phyloP scores from a whole-genome alignment of 2,113 vertebrate species.

The Copsychus sechellarum region DNA sequence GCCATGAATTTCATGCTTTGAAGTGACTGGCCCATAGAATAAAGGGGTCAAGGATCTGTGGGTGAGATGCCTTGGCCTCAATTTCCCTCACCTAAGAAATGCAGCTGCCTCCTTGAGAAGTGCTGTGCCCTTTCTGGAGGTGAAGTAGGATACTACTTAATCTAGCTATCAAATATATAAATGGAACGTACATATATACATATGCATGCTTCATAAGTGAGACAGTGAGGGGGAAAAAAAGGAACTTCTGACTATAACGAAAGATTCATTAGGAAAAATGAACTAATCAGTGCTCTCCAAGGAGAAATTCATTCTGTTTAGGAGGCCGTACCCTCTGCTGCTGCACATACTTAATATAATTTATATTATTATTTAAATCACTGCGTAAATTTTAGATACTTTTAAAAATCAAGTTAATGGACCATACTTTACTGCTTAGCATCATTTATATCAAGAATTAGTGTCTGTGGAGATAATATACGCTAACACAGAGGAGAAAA shows the following conservation, averaged over 20 bases:
- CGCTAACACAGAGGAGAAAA: slow-evolving; percentile 57
- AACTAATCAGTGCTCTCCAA: slow-evolving; percentile 67
- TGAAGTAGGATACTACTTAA: slow-evolving; percentile 52
- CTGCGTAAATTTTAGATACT: slow-evolving; percentile 73
- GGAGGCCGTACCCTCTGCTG: slow-evolving; percentile 60
- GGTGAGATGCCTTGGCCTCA: neutral
- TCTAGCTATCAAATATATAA: slow-evolving; percentile 62
- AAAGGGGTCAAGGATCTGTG: neutral
- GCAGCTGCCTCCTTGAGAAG: slow-evolving; percentile 16
- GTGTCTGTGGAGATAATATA: slow-evolving; percentile 59
- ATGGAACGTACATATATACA: slow-evolving; percentile 59
- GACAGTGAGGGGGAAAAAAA: slow-evolving; percentile 38
- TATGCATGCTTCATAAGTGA: slow-evolving; percentile 55
- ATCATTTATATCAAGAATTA: slow-evolving; percentile 73
- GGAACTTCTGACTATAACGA: slow-evolving; percentile 61
- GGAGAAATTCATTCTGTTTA: slow-evolving; percentile 69
- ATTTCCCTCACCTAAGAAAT: slow-evolving; percentile 15
- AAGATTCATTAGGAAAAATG: slow-evolving; percentile 74
- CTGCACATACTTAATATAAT: slow-evolving; percentile 69
- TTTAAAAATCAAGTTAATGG: slow-evolving; percentile 71
- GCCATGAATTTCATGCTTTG: neutral
- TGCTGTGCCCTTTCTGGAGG: slow-evolving; percentile 55
- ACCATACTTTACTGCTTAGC: slow-evolving; percentile 69
- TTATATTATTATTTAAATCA: slow-evolving; percentile 75
- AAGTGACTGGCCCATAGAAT: neutral